A percentile compares a stretch with the other conserved stretches of the same genome.
phyloP scores from a whole-genome alignment of 2,113 vertebrate genomes.

The Datnioides undecimradiatus region DNA sequence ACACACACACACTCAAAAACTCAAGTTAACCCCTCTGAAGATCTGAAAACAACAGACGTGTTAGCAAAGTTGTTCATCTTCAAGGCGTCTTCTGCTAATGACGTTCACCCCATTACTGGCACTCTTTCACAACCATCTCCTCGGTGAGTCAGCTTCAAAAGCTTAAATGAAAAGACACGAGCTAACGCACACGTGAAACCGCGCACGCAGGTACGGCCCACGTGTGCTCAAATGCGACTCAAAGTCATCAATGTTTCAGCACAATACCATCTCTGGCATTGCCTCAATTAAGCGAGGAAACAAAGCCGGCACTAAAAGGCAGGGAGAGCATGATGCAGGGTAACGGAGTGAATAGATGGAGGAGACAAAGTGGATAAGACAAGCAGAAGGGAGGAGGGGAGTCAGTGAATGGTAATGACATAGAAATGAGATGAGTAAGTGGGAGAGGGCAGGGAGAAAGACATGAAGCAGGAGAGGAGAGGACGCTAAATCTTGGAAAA shows the following conservation, averaged over 20 bases:
- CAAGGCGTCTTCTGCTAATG: conserved; percentile 4
- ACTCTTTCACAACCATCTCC: not conserved
- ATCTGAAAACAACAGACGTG: conserved; percentile 14
- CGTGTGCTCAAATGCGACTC: conserved; percentile 14
- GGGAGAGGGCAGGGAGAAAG: conserved; percentile 14
- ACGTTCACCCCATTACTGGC: not conserved
- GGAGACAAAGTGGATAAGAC: conserved; percentile 62
- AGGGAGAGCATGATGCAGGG: conserved; percentile 42
- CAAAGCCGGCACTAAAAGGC: conserved; percentile 54
- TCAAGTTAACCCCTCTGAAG: not conserved
- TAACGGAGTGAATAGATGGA: conserved; percentile 53
- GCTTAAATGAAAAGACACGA: conserved; percentile 8
- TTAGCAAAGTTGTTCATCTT: not conserved
- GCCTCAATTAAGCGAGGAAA: conserved; percentile 57
- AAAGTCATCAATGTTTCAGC: conserved; percentile 66
- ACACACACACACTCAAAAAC: conserved; percentile 5
- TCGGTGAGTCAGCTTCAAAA: not conserved
- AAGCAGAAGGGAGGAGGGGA: conserved; percentile 52
- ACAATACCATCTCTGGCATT: conserved; percentile 25
- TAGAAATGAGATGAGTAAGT: conserved; percentile 48
- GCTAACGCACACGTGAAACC: conserved; percentile 23
- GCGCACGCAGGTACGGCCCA: not conserved
- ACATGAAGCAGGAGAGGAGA: conserved; percentile 1
- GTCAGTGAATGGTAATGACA: conserved; percentile 41
- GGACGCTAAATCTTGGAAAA: not conserved